Evolutionary conservation across 2,888 invertebrate species (phyloP).

Genomic region (Ligdia adustata): DNA sequence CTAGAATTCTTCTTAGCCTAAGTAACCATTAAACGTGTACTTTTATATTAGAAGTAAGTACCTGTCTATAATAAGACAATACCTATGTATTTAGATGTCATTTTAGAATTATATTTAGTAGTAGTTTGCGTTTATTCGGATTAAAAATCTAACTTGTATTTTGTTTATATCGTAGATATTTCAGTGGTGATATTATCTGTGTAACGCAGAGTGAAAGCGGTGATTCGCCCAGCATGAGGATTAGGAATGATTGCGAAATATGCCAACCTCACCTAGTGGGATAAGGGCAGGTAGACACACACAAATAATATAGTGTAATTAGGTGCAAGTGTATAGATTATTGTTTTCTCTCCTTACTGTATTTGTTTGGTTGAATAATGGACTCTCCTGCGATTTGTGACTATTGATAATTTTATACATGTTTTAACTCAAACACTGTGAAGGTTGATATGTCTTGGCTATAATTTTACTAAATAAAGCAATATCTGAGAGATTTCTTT

Average conservation of each 20-base stretch:
- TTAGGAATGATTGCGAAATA: too few relatives aligned
- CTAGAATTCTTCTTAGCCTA: conserved; percentile 62
- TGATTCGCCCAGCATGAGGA: too few relatives aligned
- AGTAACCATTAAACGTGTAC: conserved; percentile 44
- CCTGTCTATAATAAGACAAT: conserved; percentile 39
- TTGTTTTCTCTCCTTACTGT: not conserved
- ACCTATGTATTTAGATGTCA: conserved; percentile 41
- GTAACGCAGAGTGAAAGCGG: too few relatives aligned
- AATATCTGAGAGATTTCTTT: conserved; percentile 57
- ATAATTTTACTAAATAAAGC: conserved; percentile 78
- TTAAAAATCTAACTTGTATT: conserved; percentile 27
- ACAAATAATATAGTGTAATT: conserved; percentile 62
- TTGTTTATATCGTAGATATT: conserved; percentile 29
- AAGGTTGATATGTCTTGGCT: conserved; percentile 72
- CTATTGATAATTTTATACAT: conserved; percentile 78
- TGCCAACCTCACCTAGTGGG: too few relatives aligned
- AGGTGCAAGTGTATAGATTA: conserved; percentile 16
- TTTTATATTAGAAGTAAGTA: conserved; percentile 44
- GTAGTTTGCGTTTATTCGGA: conserved; percentile 30
- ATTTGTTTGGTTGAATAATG: conserved; percentile 31
- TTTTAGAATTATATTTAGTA: conserved; percentile 27
- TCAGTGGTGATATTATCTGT: conserved; percentile 70
- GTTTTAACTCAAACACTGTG: conserved; percentile 64
- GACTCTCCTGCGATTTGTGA: conserved; percentile 80
- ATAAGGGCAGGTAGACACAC: too few relatives aligned